Evolutionary conservation across 2,797 vertebrate species (phyloP), one percentile per base, ranked within the genome.

Genomic region (Megalops cyprinoides): DNA sequence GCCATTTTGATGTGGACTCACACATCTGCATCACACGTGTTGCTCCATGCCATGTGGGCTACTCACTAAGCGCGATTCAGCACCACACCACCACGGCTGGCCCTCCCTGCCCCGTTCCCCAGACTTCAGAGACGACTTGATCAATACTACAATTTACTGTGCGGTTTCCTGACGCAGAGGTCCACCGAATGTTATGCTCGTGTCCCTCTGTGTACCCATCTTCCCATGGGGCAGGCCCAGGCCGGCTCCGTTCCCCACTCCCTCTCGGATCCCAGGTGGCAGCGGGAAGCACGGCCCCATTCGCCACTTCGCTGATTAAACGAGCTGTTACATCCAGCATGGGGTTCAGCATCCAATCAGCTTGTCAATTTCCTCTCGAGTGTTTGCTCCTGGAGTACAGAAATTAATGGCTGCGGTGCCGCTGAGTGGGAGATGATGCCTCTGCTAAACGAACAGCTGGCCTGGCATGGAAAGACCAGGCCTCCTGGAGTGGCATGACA

Each of bases 101-200:
- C 31, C 8, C 20, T 28, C 77, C 73, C 71, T 55, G 62, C 55
- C 46, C 48, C 44, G n/a, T n/a, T n/a, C n/a, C n/a, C n/a, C n/a
- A n/a, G n/a, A n/a, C n/a, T n/a, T n/a, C n/a, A n/a, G n/a, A n/a
- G 34, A n/a, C 39, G 23, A 2, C 55, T 65, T 75, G 75, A 77
- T 56, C 78, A 51, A 56, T 83, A 46, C 81, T 84, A 76, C 82
- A 31, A 84, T 78, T 77, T 81, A 28, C 53, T 67, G 25, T 46
- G 14, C 8, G 14, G 58, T 12, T 31, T 34, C 14, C n/a, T 62
- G 25, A 62, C 25, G 62, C 58, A 62, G 58, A 62, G 5, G 56
- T 62, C 58, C 58, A 62, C 28, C 58, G 31, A n/a, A n/a, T n/a
- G n/a, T n/a, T n/a, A n/a, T n/a, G n/a, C 23, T 62, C 58, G 18